Percentiles rank a stretch among this genome's conserved stretches.
phyloP scores from a whole-genome alignment of 2,797 vertebrate species.

The Ctenochaetus hawaiiensis region DNA sequence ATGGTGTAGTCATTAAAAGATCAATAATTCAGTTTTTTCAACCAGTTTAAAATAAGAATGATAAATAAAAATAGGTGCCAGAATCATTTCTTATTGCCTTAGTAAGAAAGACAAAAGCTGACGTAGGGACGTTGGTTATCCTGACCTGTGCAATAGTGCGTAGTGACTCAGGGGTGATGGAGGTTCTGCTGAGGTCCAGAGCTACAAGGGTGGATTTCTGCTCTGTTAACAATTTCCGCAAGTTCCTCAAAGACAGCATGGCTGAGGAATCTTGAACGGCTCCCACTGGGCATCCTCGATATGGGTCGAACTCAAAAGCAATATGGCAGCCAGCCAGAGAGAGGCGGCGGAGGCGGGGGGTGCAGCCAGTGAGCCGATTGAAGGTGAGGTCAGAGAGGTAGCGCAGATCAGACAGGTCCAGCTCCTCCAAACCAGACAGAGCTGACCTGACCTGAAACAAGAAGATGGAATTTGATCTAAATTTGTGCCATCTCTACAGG shows the following conservation, averaged over 20 bases:
- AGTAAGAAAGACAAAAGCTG: not conserved
- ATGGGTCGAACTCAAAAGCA: conserved; percentile 86
- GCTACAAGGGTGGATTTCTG: conserved; percentile 76
- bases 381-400: conserved; percentile 89
- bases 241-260: conserved; percentile 86
- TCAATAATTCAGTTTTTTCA: not conserved
- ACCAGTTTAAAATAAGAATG: not conserved
- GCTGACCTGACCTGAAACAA: conserved; percentile 71
- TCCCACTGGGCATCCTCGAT: conserved; percentile 71
- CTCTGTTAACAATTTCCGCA: conserved; percentile 81
- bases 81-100: not conserved
- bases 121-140: conserved; percentile 16
- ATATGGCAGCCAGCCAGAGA: conserved; percentile 89
- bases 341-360: conserved; percentile 79
- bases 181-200: conserved; percentile 88
- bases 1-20: not conserved
- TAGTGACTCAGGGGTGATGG: conserved; percentile 85
- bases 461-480: conserved; percentile 7
- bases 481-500: not conserved
- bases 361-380: conserved; percentile 86
- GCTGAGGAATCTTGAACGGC: conserved; percentile 78
- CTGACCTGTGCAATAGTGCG: conserved; percentile 82
- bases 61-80: no score
- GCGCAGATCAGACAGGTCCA: conserved; percentile 83
- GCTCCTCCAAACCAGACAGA: conserved; percentile 80